Conservation (phyloP, 2,113 vertebrate species). For the Pomatostomus ruficeps region DNA sequence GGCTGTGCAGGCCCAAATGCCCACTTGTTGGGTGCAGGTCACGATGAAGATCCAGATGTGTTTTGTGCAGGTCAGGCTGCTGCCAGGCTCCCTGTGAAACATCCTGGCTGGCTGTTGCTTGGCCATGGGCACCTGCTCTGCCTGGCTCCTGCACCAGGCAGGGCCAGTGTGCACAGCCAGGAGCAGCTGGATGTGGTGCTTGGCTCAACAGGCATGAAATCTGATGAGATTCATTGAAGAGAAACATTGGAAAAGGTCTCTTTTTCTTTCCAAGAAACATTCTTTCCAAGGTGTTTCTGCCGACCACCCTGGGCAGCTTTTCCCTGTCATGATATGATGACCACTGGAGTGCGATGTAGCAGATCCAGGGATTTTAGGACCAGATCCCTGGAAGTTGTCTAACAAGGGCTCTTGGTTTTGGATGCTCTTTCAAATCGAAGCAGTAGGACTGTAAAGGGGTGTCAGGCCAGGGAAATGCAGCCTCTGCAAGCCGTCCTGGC, state of each 20-base stretch:
- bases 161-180: accelerated
- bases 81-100: neutral
- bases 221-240: neutral
- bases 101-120: too few species aligned
- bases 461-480: neutral
- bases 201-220: accelerated
- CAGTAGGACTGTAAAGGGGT: neutral
- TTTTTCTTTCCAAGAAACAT: neutral
- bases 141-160: accelerated
- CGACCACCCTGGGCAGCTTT: neutral
- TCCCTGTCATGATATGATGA: neutral
- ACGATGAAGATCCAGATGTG: accelerated
- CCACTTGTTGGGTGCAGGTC: neutral
- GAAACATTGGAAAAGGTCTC: neutral
- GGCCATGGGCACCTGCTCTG: accelerated
- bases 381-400: neutral
- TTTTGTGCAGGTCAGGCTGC: neutral
- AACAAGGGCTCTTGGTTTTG: neutral
- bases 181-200: neutral
- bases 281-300: neutral
- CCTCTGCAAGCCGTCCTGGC: neutral
- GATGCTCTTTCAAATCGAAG: neutral
- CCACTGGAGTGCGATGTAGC: neutral
- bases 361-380: neutral
- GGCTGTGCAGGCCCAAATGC: neutral